These are phyloP conservation scores for Penelope pileata DNA, from an alignment of 2,113 vertebrate genomes.

Conservation along the genomic window DNA sequence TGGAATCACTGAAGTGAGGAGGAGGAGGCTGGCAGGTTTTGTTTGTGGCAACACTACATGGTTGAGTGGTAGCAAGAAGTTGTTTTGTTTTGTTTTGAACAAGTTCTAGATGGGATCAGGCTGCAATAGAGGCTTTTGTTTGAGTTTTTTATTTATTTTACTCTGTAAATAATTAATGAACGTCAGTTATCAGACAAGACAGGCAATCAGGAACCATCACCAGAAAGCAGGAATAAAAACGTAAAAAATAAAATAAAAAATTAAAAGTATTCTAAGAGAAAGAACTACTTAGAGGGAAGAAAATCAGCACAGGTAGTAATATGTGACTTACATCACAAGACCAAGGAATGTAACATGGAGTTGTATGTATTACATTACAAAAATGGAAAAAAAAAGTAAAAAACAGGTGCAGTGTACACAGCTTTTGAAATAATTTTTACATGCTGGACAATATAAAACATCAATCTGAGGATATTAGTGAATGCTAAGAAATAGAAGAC, in stretches of 20 bases:
- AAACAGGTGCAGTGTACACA: conserved; percentile 12
- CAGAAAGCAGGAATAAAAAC: conserved; percentile 87
- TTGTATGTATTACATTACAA: conserved; percentile 55
- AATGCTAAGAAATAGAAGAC: not conserved
- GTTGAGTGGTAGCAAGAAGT: conserved; percentile 71
- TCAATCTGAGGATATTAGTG: not conserved
- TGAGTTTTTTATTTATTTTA: conserved; percentile 71
- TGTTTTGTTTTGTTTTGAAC: conserved; percentile 65
- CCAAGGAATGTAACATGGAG: conserved; percentile 66
- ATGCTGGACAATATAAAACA: conserved; percentile 39
- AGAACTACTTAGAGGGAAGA: conserved; percentile 74
- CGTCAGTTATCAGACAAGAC: conserved; percentile 94
- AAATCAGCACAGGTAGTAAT: conserved; percentile 75
- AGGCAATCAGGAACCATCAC: conserved; percentile 99
- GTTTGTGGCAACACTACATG: conserved; percentile 69
- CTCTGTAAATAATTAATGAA: conserved; percentile 78
- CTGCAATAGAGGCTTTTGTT: conserved; percentile 98
- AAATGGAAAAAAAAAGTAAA: conserved; percentile 16
- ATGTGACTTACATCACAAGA: conserved; percentile 76
- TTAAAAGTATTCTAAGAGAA: conserved; percentile 72
- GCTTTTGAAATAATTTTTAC: conserved; percentile 9
- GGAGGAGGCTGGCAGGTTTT: conserved; percentile 69
- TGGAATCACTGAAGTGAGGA: conserved; percentile 61
- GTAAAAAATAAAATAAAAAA: conserved; percentile 59
- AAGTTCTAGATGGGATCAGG: conserved; percentile 92